Evolutionary conservation across 2,113 vertebrate genomes (phyloP).

Genomic region (Pseudolaguvia tuberculata): DNA sequence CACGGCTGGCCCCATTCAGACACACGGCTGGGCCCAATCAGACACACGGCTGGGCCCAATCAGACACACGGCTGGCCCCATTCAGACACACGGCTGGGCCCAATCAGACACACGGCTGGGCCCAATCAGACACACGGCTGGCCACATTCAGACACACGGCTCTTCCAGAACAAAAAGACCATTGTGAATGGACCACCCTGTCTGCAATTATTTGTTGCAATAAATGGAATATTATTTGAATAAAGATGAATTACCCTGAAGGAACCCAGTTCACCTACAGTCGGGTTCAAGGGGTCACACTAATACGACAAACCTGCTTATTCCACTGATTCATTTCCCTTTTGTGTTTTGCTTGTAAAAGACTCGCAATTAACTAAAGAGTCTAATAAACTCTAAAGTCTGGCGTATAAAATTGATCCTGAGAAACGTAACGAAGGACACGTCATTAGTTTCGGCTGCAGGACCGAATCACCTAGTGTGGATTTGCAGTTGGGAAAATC

Average conservation of each 20-base stretch:
- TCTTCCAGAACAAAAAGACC: no score
- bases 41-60: no score
- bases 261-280: not conserved
- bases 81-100: no score
- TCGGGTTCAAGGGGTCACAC: not conserved
- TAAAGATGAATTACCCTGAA: not conserved
- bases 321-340: constrained; percentile 4
- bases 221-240: no score
- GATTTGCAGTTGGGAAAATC: not conserved
- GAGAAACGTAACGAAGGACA: constrained; percentile 9
- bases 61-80: no score
- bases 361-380: constrained; percentile 28
- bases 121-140: no score
- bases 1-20: no score
- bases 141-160: no score
- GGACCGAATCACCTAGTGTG: not conserved
- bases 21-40: no score
- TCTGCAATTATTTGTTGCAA: no score
- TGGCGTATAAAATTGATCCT: constrained; percentile 7
- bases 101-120: no score
- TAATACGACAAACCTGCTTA: not conserved
- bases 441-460: not conserved
- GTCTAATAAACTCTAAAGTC: constrained; percentile 28
- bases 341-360: constrained; percentile 28
- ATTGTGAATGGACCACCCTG: no score